These are phyloP conservation scores for Oscheius sp. DNA, from an alignment of 2,888 invertebrate genomes.

Conservation along the genomic window DNA sequence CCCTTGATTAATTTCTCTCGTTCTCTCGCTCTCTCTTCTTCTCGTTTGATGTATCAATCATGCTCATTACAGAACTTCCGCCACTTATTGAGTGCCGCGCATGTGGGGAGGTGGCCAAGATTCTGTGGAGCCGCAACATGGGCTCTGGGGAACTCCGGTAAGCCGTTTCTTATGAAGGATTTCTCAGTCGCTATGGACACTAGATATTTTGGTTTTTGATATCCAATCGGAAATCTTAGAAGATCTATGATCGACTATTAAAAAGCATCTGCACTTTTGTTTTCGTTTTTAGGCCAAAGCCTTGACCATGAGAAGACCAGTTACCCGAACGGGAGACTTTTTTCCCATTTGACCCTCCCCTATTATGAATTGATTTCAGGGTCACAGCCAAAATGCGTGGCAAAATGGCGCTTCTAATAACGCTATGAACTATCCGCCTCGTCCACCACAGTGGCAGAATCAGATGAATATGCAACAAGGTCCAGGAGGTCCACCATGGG, in stretches of 20 bases:
- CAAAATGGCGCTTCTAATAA: neutral
- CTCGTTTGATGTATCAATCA: slow-evolving; percentile 6
- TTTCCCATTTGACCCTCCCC: neutral
- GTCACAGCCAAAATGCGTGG: slow-evolving; percentile 20
- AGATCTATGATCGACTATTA: too few relatives aligned
- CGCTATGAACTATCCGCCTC: slow-evolving; percentile 4
- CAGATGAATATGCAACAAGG: slow-evolving; percentile 3
- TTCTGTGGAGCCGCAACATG: slow-evolving; percentile 17
- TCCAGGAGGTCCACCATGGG: slow-evolving; percentile 5
- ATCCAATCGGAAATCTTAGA: too few relatives aligned
- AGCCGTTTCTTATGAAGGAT: neutral
- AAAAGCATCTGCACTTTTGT: neutral
- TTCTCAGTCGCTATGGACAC: too few relatives aligned
- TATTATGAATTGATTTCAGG: slow-evolving; percentile 10
- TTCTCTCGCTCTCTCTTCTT: too few relatives aligned
- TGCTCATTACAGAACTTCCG: slow-evolving; percentile 14
- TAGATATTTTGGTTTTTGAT: neutral
- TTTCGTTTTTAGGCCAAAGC: neutral
- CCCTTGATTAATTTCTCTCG: neutral
- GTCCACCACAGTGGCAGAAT: slow-evolving; percentile 1
- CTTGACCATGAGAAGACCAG: neutral
- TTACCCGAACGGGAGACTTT: neutral
- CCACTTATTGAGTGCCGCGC: neutral
- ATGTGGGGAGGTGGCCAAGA: slow-evolving; percentile 26
- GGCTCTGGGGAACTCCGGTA: slow-evolving; percentile 26